Conservation (phyloP, 2,888 invertebrate genomes). For the Synergus japonicus region DNA sequence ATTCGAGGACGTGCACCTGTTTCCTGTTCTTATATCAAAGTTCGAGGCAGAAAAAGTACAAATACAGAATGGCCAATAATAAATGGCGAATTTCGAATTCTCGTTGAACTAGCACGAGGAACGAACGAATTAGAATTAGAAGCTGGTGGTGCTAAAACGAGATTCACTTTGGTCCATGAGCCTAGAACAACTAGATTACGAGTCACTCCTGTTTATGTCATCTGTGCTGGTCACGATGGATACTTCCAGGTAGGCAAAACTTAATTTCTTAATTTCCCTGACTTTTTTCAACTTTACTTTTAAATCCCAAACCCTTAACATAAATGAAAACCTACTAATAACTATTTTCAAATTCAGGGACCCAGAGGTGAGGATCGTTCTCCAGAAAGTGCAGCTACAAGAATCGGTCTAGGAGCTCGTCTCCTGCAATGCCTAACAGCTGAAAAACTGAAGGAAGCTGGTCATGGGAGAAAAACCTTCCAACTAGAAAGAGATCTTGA, state of each 20-base stretch:
- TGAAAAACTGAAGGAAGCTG: conserved; percentile 90
- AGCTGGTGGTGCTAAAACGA: conserved; percentile 79
- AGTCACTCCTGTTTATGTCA: conserved; percentile 90
- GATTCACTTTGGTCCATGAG: conserved; percentile 80
- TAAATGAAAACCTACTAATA: no score
- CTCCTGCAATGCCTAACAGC: conserved; percentile 92
- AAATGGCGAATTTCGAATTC: conserved; percentile 84
- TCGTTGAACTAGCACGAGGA: conserved; percentile 83
- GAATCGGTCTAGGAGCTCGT: conserved; percentile 87
- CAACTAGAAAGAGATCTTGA: conserved; percentile 84
- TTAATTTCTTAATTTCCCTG: neutral
- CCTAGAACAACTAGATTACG: conserved; percentile 81
- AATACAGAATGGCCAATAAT: conserved; percentile 82
- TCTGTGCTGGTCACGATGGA: conserved; percentile 89
- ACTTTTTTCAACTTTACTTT: conserved; percentile 65
- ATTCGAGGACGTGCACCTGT: conserved; percentile 80
- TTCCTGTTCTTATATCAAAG: conserved; percentile 74
- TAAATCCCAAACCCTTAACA: conserved; percentile 77
- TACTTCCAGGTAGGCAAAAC: conserved; percentile 78
- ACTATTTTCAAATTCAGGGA: conserved; percentile 82
- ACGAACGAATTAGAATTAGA: conserved; percentile 82
- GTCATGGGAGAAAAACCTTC: conserved; percentile 89
- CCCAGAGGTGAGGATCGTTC: conserved; percentile 82
- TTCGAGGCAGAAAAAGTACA: conserved; percentile 75
- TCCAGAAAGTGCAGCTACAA: conserved; percentile 85